Percentiles rank a stretch among this genome's conserved stretches.
Conservation (phyloP, 2,797 vertebrate genomes). For the Zalophus californianus region DNA sequence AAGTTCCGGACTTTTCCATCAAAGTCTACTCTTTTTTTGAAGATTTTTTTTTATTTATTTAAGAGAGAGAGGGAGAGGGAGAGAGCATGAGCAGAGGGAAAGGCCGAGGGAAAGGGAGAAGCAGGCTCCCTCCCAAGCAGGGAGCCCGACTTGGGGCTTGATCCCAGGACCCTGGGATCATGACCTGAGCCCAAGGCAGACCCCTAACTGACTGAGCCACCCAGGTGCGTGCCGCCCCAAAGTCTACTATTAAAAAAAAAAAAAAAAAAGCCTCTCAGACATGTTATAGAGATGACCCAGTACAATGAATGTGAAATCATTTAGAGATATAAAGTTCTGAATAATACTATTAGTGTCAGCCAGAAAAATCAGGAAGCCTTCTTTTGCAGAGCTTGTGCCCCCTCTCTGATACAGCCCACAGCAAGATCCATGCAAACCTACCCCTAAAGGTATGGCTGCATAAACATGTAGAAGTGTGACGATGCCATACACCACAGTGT, state of each 20-base stretch:
- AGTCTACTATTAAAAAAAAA: neutral
- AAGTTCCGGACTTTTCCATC: neutral
- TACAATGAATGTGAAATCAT: neutral
- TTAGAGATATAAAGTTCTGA: neutral
- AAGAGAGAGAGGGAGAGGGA: neutral
- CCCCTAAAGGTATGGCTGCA: neutral
- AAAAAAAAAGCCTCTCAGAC: neutral
- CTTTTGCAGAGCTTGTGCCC: neutral
- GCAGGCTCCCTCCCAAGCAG: neutral
- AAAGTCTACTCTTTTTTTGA: neutral
- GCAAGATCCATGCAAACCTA: neutral
- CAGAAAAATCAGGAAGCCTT: neutral
- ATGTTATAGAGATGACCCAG: neutral
- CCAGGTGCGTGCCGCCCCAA: neutral
- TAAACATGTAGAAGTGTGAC: neutral
- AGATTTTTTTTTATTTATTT: neutral
- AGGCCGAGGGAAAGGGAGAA: neutral
- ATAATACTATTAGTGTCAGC: neutral
- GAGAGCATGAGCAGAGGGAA: neutral
- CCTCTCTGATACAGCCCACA: neutral
- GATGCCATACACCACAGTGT: neutral
- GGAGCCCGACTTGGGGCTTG: neutral
- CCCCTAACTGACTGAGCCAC: neutral
- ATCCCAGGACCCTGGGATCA: neutral
- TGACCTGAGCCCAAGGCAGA: neutral